Evolutionary conservation across 1,140 invertebrate genomes (phyloP).

Genomic region (Zaprionus taronus): DNA sequence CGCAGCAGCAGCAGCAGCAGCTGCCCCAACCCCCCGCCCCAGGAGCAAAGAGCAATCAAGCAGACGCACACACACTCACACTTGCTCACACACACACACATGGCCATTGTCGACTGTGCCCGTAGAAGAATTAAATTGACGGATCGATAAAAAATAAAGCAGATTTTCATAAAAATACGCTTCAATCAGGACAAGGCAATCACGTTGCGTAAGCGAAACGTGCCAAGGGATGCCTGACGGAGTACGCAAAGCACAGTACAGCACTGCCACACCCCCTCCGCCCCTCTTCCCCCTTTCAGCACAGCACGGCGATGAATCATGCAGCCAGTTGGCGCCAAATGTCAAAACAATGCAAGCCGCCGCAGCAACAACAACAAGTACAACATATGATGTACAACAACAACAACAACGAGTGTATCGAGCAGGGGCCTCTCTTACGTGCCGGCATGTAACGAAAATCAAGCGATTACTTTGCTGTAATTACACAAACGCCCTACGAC

Average conservation of each 20-base stretch:
- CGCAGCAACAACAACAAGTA: constrained; percentile 47
- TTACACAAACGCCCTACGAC: constrained; percentile 37
- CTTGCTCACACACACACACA: constrained; percentile 7
- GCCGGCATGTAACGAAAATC: constrained; percentile 43
- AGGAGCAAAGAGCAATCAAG: constrained; percentile 41
- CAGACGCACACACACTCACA: constrained; percentile 10
- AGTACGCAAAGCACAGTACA: not conserved
- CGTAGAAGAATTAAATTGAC: constrained; percentile 66
- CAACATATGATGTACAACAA: constrained; percentile 69
- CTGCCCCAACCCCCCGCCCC: not conserved
- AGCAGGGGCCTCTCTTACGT: constrained; percentile 13
- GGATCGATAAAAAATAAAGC: constrained; percentile 73
- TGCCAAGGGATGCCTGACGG: constrained; percentile 11
- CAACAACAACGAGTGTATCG: not conserved
- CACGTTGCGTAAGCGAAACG: constrained; percentile 69
- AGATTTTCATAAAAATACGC: constrained; percentile 77
- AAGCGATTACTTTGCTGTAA: constrained; percentile 65
- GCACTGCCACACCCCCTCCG: not conserved
- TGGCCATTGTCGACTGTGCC: constrained; percentile 7
- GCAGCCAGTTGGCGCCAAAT: constrained; percentile 80
- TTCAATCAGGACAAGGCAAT: constrained; percentile 60
- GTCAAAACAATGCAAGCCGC: constrained; percentile 74
- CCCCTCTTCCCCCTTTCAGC: not conserved
- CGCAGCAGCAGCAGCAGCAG: constrained; percentile 11
- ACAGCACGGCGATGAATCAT: constrained; percentile 66